These are phyloP conservation scores for Selenia dentaria DNA, from an alignment of 2,888 invertebrate genomes.

Conservation along the genomic window DNA sequence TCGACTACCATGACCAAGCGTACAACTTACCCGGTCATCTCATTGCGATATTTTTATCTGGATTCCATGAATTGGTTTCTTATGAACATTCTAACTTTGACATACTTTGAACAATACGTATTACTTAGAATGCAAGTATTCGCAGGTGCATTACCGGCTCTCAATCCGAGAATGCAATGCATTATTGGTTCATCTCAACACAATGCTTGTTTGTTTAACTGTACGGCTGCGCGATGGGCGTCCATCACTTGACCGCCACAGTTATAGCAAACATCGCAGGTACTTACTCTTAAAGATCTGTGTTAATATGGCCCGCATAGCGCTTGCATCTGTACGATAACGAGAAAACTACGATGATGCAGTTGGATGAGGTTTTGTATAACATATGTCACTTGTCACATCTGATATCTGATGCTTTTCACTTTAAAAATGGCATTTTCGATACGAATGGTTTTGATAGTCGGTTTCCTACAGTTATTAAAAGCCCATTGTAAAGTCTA, in stretches of 20 bases:
- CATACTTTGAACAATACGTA: no score
- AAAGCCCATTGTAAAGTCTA: no score
- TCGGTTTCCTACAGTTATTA: no score
- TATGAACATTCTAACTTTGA: no score
- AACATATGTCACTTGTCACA: no score
- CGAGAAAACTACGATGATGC: slow-evolving; percentile 21
- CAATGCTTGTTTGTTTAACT: slow-evolving; percentile 78
- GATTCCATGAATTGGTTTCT: no score
- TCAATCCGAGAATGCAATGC: slow-evolving; percentile 72
- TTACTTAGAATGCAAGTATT: slow-evolving; percentile 38
- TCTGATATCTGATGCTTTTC: no score
- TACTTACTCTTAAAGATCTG: slow-evolving; percentile 61
- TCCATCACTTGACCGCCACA: slow-evolving; percentile 74
- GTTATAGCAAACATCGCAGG: slow-evolving; percentile 70
- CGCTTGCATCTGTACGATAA: slow-evolving; percentile 61
- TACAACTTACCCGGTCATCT: no score
- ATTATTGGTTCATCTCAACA: slow-evolving; percentile 71
- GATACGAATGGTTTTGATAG: no score
- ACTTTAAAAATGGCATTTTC: no score
- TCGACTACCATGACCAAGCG: no score
- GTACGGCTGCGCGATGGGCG: slow-evolving; percentile 61
- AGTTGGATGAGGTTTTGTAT: neutral
- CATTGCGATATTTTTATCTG: no score
- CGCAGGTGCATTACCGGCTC: slow-evolving; percentile 62
- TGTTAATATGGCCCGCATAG: slow-evolving; percentile 78